Conservation (phyloP, 2,888 invertebrate species). For the Phasia obesa region DNA sequence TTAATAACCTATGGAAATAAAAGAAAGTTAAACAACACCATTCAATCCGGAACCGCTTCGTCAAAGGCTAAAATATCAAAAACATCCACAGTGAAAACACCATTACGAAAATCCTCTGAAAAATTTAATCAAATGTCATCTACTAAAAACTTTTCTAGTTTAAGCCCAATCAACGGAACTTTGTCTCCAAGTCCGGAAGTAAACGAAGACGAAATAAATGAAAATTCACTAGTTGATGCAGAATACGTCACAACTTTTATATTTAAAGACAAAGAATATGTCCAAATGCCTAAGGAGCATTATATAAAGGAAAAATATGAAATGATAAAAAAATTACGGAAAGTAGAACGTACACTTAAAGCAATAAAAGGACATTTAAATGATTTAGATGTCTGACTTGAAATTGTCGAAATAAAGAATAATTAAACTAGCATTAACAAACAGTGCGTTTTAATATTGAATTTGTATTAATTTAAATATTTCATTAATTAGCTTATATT, state of each 20-base stretch:
- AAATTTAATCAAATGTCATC: background rate
- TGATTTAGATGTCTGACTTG: conserved; percentile 34
- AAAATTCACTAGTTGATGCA: conserved; percentile 69
- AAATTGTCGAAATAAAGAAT: background rate
- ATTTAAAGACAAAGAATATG: conserved; percentile 79
- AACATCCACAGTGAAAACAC: background rate
- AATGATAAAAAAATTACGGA: conserved; percentile 72
- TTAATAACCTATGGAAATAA: background rate
- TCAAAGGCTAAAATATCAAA: conserved; percentile 26
- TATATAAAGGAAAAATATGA: conserved; percentile 77
- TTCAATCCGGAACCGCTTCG: background rate
- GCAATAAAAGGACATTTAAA: conserved; percentile 72
- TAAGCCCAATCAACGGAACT: background rate
- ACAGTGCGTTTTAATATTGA: too few species aligned
- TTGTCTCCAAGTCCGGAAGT: background rate
- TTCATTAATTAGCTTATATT: too few species aligned
- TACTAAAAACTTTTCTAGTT: background rate
- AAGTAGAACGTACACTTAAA: conserved; percentile 74
- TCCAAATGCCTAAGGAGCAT: conserved; percentile 80
- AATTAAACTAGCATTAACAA: background rate
- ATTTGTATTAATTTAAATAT: too few species aligned
- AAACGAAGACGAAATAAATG: conserved; percentile 28
- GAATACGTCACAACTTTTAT: conserved; percentile 77
- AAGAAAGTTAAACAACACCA: conserved; percentile 14
- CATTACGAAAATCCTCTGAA: background rate